Percentiles rank a stretch among this genome's conserved stretches.
Conservation (phyloP, 2,113 vertebrate species). For the Syrmaticus mikado region DNA sequence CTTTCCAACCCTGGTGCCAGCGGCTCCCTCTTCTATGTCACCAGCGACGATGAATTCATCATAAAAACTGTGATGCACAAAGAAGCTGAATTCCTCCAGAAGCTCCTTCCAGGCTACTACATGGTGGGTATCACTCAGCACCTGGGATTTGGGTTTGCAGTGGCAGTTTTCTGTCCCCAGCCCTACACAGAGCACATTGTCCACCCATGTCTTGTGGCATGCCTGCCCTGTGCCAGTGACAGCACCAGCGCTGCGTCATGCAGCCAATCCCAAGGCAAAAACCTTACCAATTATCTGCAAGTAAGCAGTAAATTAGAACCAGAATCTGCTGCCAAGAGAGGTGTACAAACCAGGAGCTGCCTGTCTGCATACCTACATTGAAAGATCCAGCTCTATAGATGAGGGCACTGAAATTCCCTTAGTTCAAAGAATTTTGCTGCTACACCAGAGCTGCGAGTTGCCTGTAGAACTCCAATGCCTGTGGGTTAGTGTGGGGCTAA, state of each 20-base stretch:
- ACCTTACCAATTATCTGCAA: not conserved
- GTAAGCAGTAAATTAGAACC: not conserved
- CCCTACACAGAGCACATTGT: not conserved
- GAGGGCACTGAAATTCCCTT: not conserved
- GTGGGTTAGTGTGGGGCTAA: not conserved
- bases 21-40: slow-evolving; percentile 97
- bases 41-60: slow-evolving; percentile 98
- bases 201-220: not conserved
- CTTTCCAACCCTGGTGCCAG: slow-evolving; percentile 97
- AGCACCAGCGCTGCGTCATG: not conserved
- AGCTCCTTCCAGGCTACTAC: slow-evolving; percentile 97
- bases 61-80: slow-evolving; percentile 99
- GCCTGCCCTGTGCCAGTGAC: not conserved
- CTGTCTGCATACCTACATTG: not conserved
- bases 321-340: not conserved
- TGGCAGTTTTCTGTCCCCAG: not conserved
- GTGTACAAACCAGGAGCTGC: not conserved
- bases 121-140: slow-evolving; percentile 82
- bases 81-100: slow-evolving; percentile 98
- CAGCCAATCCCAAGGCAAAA: not conserved
- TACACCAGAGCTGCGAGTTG: not conserved
- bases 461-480: not conserved
- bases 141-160: rapidly evolving
- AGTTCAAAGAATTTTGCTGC: not conserved
- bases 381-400: not conserved